These are phyloP conservation scores for Brachyalestes nurse DNA, from an alignment of 2,797 vertebrate genomes.

Conservation along the genomic window DNA sequence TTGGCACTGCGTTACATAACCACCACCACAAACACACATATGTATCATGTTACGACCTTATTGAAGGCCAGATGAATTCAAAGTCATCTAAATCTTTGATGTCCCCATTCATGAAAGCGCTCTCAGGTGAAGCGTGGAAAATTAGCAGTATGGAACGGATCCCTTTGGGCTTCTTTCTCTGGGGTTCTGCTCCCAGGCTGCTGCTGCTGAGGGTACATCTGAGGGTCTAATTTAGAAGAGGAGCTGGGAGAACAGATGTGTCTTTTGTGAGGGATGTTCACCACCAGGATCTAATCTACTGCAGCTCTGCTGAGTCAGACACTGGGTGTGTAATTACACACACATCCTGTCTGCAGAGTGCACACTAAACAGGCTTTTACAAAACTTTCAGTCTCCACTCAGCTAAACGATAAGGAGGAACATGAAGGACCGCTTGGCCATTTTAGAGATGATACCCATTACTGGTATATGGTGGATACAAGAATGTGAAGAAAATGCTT, in stretches of 20 bases:
- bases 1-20: conserved; percentile 1
- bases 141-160: conserved; percentile 23
- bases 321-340: conserved; percentile 53
- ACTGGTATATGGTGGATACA: too few relatives aligned
- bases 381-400: background rate
- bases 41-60: background rate
- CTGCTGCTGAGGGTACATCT: conserved; percentile 1
- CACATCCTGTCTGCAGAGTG: conserved; percentile 33
- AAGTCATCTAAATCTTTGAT: conserved; percentile 40
- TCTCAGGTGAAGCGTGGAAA: conserved; percentile 26
- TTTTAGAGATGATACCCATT: background rate
- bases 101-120: conserved; percentile 25
- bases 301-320: conserved; percentile 26
- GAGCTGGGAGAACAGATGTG: conserved; percentile 34
- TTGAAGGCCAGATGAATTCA: background rate
- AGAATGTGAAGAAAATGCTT: background rate
- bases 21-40: too few relatives aligned
- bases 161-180: conserved; percentile 20
- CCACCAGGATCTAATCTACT: conserved; percentile 24
- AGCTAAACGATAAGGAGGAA: background rate
- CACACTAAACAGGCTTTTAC: background rate
- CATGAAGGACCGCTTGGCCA: background rate
- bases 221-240: conserved; percentile 29
- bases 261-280: conserved; percentile 41
- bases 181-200: conserved; percentile 13